Evolutionary conservation across 2,113 vertebrate species (phyloP).

Genomic region (Sylvicapra grimmia): DNA sequence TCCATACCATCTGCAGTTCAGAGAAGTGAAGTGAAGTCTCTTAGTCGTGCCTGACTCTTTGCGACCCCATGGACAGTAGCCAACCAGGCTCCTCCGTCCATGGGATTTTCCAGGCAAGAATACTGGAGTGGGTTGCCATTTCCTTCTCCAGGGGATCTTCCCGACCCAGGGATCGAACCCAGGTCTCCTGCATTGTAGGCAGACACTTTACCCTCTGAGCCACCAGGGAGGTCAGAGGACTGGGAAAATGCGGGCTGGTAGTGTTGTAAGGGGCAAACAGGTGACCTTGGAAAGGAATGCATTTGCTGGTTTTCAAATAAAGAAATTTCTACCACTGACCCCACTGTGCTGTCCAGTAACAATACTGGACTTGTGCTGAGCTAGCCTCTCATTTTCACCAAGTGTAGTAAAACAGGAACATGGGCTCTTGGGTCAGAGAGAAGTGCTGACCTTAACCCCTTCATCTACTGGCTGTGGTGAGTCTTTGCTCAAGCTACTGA

Average conservation of each 20-base stretch:
- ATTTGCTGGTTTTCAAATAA: background rate
- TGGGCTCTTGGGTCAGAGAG: background rate
- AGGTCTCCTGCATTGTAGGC: too few relatives aligned
- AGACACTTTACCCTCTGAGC: too few relatives aligned
- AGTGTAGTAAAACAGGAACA: background rate
- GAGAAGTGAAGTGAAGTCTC: background rate
- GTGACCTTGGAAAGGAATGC: background rate
- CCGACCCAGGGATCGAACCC: too few relatives aligned
- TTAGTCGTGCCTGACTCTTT: too few relatives aligned
- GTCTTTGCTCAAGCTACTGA: background rate
- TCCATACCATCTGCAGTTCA: background rate
- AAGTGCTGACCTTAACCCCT: background rate
- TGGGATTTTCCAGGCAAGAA: too few relatives aligned
- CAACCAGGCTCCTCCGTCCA: too few relatives aligned
- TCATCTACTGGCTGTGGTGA: background rate
- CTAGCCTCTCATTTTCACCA: background rate
- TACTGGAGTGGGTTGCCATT: too few relatives aligned
- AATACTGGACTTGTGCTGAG: background rate
- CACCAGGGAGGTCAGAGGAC: background rate
- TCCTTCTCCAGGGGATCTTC: too few relatives aligned
- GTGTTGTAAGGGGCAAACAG: background rate
- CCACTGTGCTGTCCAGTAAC: background rate
- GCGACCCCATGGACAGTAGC: too few relatives aligned
- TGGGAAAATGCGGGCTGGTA: background rate
- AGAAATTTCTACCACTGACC: background rate